Evolutionary conservation across 2,113 vertebrate genomes (phyloP).

Genomic region (Callospermophilus lateralis): DNA sequence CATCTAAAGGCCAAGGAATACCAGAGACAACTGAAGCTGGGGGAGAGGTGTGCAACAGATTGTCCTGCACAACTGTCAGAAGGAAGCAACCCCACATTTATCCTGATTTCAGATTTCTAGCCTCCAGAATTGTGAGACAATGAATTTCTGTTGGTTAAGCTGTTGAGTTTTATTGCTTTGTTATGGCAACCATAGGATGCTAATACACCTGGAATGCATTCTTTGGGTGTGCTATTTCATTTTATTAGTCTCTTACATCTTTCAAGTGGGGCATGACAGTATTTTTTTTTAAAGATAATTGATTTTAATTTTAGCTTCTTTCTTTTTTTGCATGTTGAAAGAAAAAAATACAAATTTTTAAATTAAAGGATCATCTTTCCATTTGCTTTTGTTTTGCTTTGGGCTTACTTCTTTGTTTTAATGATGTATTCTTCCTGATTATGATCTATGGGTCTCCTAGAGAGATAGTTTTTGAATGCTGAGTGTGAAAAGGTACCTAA

Average conservation of each 20-base stretch:
- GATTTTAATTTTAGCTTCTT: not conserved
- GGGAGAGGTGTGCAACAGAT: not conserved
- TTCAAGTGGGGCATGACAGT: not conserved
- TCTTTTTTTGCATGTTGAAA: not conserved
- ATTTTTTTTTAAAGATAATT: not conserved
- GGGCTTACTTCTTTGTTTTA: not conserved
- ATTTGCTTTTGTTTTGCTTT: conserved; percentile 9
- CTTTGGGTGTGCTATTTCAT: not conserved
- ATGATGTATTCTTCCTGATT: not conserved
- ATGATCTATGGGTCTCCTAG: not conserved
- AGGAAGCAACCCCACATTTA: not conserved
- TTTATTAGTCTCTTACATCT: not conserved
- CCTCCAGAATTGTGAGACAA: not conserved
- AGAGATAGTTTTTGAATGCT: conserved; percentile 3
- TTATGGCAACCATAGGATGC: not conserved
- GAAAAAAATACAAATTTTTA: not conserved
- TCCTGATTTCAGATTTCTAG: not conserved
- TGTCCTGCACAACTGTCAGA: not conserved
- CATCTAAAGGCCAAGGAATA: not conserved
- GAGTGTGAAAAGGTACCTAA: not conserved
- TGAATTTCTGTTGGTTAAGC: not conserved
- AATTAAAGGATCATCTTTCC: not conserved
- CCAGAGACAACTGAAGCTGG: not conserved
- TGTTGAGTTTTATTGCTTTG: not conserved
- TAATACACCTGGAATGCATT: not conserved